These are phyloP conservation scores for Marisa cornuarietis DNA, from an alignment of 1,140 invertebrate genomes.

Conservation along the genomic window DNA sequence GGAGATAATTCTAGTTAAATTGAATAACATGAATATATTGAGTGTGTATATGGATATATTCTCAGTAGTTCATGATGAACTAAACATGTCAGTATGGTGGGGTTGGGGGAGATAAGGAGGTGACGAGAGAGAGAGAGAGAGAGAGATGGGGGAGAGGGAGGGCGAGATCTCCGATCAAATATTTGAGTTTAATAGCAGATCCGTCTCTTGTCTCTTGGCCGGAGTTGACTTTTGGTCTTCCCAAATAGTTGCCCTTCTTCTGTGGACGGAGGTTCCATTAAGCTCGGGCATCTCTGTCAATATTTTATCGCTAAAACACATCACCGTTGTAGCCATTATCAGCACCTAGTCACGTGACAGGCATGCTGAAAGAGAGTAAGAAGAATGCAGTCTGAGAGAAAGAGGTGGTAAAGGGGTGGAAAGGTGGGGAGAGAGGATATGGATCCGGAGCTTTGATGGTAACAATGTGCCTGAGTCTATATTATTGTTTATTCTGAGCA, in stretches of 20 bases:
- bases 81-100: no score
- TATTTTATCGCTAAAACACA: constrained; percentile 26
- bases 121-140: no score
- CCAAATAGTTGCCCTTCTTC: constrained; percentile 6
- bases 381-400: no score
- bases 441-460: no score
- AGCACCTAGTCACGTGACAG: neutral
- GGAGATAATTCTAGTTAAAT: no score
- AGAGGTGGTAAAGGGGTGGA: neutral
- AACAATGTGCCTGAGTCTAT: no score
- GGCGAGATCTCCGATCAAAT: constrained; percentile 5
- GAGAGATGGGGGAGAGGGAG: no score
- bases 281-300: constrained; percentile 14
- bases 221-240: constrained; percentile 19
- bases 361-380: neutral
- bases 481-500: no score
- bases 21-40: no score
- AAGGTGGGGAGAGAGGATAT: neutral
- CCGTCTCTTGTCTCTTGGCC: neutral
- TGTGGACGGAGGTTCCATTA: constrained; percentile 6
- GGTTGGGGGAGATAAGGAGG: no score
- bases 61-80: no score
- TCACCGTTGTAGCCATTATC: neutral
- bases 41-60: no score
- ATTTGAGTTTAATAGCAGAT: constrained; percentile 22